Evolutionary conservation across 2,888 invertebrate species (phyloP).

Genomic region (Tigriopus californicus): DNA sequence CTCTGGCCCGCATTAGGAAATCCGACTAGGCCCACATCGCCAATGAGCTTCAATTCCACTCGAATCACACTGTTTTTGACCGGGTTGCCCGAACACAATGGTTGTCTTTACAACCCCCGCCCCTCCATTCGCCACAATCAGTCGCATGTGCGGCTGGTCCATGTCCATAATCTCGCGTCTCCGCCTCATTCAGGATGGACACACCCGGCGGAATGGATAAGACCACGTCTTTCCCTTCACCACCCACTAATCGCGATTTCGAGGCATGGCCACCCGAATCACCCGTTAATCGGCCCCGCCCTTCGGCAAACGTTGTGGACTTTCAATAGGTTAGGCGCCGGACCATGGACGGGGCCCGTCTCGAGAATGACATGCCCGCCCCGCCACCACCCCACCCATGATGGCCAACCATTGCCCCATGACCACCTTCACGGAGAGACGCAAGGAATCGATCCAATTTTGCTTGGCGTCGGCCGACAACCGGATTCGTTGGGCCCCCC

Average conservation of each 20-base stretch:
- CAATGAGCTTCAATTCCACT: slow-evolving; percentile 75
- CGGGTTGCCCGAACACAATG: slow-evolving; percentile 56
- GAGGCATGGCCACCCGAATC: not conserved
- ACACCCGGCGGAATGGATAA: slow-evolving; percentile 12
- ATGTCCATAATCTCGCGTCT: not conserved
- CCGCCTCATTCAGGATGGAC: not conserved
- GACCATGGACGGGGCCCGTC: slow-evolving; percentile 15
- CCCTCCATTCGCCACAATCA: slow-evolving; percentile 39
- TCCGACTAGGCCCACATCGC: slow-evolving; percentile 79
- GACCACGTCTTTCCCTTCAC: slow-evolving; percentile 1
- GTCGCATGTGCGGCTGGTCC: not conserved
- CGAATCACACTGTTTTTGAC: slow-evolving; percentile 47
- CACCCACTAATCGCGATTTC: not conserved
- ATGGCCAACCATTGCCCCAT: slow-evolving; percentile 55
- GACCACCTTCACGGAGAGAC: slow-evolving; percentile 59
- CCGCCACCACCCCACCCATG: slow-evolving; percentile 68
- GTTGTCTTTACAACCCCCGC: slow-evolving; percentile 51
- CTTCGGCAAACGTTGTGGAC: not conserved
- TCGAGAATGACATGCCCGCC: slow-evolving; percentile 52
- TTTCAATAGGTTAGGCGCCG: not conserved
- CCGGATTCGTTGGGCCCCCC: too few species aligned
- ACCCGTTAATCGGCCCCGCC: not conserved
- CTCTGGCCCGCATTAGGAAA: slow-evolving; percentile 97
- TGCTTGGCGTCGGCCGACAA: not conserved
- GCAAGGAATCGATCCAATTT: slow-evolving; percentile 46